phyloP scores from a whole-genome alignment of 2,113 vertebrate species.

The Eupsittula cactorum region DNA sequence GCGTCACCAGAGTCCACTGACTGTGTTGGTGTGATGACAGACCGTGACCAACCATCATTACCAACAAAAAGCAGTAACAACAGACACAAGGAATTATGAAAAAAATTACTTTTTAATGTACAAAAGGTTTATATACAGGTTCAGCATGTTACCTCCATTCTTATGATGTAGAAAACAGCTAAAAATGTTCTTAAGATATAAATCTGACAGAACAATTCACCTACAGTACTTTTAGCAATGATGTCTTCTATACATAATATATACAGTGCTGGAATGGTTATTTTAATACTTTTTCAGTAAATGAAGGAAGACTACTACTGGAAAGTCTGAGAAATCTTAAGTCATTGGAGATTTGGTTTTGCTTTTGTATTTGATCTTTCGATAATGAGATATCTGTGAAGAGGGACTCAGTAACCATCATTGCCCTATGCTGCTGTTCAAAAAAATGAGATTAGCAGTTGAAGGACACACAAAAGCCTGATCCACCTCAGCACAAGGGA shows the following conservation, averaged over 20 bases:
- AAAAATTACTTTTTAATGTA: slow-evolving; percentile 94
- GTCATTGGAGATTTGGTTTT: slow-evolving; percentile 52
- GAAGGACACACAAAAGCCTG: slow-evolving; percentile 3
- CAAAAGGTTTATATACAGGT: slow-evolving; percentile 92
- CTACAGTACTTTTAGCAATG: slow-evolving; percentile 74
- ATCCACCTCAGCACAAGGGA: slow-evolving; percentile 12
- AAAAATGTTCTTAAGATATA: slow-evolving; percentile 80
- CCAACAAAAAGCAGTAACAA: not conserved
- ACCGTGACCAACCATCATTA: not conserved
- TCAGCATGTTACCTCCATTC: slow-evolving; percentile 76
- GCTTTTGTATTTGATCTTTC: slow-evolving; percentile 30
- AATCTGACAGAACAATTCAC: slow-evolving; percentile 74
- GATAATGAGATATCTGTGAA: slow-evolving; percentile 10
- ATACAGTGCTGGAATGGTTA: slow-evolving; percentile 64
- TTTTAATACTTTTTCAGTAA: slow-evolving; percentile 54
- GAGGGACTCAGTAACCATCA: not conserved
- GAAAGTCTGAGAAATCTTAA: slow-evolving; percentile 43
- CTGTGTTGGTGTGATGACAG: not conserved
- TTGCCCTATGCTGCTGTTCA: not conserved
- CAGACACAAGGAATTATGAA: slow-evolving; percentile 75
- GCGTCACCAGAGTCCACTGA: not conserved
- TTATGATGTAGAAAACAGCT: slow-evolving; percentile 82
- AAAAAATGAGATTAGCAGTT: not conserved
- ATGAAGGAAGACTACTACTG: slow-evolving; percentile 37
- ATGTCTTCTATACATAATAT: slow-evolving; percentile 75